These are phyloP conservation scores for Probaryconus sp. DNA, from an alignment of 1,140 invertebrate genomes.

Conservation along the genomic window DNA sequence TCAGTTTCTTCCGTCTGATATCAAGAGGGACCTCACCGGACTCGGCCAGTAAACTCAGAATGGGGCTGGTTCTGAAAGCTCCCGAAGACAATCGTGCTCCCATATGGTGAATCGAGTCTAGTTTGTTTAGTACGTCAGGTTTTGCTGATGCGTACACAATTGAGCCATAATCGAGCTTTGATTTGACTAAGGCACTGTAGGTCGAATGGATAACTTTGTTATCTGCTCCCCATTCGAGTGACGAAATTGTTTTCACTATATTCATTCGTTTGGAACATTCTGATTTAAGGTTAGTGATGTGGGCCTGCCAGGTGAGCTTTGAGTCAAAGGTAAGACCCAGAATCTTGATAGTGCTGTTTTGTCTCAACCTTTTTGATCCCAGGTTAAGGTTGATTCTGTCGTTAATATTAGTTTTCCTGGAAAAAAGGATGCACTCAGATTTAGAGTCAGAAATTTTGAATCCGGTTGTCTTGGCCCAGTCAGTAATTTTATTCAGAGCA, in stretches of 20 bases:
- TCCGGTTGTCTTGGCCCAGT: slow-evolving; percentile 6
- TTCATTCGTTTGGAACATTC: slow-evolving; percentile 24
- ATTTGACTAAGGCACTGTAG: slow-evolving; percentile 42
- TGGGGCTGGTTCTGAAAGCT: slow-evolving; percentile 37
- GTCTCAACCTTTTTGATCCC: too few species aligned
- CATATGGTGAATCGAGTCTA: slow-evolving; percentile 32
- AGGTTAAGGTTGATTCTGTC: too few species aligned
- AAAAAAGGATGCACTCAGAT: too few species aligned
- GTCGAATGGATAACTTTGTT: slow-evolving; percentile 34
- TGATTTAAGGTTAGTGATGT: slow-evolving; percentile 1
- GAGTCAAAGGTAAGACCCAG: too few species aligned
- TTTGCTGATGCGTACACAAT: slow-evolving; percentile 59
- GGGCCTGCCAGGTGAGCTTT: slow-evolving; percentile 13
- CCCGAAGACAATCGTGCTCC: slow-evolving; percentile 21
- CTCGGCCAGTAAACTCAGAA: slow-evolving; percentile 21
- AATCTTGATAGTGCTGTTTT: too few species aligned
- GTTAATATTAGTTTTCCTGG: too few species aligned
- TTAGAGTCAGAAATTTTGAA: too few species aligned
- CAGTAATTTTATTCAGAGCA: slow-evolving; percentile 9
- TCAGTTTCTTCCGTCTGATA: slow-evolving; percentile 16
- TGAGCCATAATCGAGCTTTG: slow-evolving; percentile 58
- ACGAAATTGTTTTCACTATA: slow-evolving; percentile 14
- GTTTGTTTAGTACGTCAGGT: slow-evolving; percentile 8
- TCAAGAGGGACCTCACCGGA: slow-evolving; percentile 1
- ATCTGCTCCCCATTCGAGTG: slow-evolving; percentile 50